Percentiles rank a stretch among this genome's conserved stretches.
phyloP scores from a whole-genome alignment of 2,113 vertebrate genomes.

The Ictalurus punctatus region DNA sequence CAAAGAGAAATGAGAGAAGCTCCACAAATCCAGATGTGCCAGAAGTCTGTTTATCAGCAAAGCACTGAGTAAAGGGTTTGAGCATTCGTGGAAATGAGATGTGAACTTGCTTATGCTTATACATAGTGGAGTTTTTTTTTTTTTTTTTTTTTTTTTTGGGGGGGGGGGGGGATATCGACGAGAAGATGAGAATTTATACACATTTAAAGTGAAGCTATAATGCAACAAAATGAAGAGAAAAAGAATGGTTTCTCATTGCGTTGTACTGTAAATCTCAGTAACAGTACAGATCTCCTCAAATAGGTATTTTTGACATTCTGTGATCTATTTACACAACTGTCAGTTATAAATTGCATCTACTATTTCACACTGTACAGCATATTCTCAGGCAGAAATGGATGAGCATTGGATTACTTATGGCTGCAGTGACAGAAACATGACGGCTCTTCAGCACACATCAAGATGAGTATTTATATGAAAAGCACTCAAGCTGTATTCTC shows the following conservation, averaged over 20 bases:
- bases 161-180: too few relatives aligned
- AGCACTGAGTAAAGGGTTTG: neutral
- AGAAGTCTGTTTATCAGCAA: neutral
- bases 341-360: constrained; percentile 23
- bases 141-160: neutral
- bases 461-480: constrained; percentile 5
- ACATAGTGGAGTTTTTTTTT: neutral
- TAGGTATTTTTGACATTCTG: constrained; percentile 17
- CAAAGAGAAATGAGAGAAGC: neutral
- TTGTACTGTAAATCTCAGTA: constrained; percentile 15
- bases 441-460: constrained; percentile 11
- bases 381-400: neutral
- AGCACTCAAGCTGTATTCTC: neutral
- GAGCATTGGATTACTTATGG: constrained; percentile 15
- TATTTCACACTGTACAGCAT: constrained; percentile 20
- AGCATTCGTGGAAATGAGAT: neutral
- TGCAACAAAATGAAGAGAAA: neutral
- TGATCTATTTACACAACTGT: constrained; percentile 36
- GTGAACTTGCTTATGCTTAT: neutral
- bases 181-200: too few relatives aligned
- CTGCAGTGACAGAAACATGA: constrained; percentile 9
- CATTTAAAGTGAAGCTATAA: neutral
- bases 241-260: neutral
- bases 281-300: neutral
- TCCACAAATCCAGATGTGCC: neutral